Percentiles rank a stretch among this genome's conserved stretches.
Conservation (phyloP, 2,113 vertebrate genomes). For the Poecile atricapillus region DNA sequence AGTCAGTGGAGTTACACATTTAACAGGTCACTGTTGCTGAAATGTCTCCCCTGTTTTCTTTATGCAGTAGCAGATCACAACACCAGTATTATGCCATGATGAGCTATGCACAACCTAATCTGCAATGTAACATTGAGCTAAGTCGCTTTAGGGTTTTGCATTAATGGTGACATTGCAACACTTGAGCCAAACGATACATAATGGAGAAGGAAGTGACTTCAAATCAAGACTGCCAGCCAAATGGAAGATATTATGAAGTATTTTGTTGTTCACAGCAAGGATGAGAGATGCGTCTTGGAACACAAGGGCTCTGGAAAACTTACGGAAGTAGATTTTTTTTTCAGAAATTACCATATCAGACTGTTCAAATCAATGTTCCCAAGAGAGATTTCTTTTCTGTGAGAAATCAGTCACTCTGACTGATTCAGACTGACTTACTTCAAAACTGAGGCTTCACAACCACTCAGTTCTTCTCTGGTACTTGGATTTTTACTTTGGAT, state of each 20-base stretch:
- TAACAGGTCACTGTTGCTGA: background rate
- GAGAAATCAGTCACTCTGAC: background rate
- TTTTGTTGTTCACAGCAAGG: background rate
- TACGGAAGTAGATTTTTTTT: background rate
- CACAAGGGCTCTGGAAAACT: background rate
- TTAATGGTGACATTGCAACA: background rate
- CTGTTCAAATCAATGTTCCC: background rate
- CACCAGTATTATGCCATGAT: background rate
- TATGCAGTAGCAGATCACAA: background rate
- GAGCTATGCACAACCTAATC: background rate
- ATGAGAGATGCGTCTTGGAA: background rate
- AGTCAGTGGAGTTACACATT: background rate
- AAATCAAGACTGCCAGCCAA: background rate
- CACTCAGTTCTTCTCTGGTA: background rate
- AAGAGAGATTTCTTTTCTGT: background rate
- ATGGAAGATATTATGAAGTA: background rate
- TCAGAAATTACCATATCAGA: background rate
- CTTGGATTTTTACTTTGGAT: background rate
- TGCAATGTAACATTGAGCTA: background rate
- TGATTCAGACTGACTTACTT: background rate
- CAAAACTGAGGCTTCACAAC: background rate
- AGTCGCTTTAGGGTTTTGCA: background rate
- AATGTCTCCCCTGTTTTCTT: background rate
- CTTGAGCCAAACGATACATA: fast-evolving
- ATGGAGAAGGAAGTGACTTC: fast-evolving